Conservation (phyloP, 2,113 vertebrate species). For the Turdus rufiventris region DNA sequence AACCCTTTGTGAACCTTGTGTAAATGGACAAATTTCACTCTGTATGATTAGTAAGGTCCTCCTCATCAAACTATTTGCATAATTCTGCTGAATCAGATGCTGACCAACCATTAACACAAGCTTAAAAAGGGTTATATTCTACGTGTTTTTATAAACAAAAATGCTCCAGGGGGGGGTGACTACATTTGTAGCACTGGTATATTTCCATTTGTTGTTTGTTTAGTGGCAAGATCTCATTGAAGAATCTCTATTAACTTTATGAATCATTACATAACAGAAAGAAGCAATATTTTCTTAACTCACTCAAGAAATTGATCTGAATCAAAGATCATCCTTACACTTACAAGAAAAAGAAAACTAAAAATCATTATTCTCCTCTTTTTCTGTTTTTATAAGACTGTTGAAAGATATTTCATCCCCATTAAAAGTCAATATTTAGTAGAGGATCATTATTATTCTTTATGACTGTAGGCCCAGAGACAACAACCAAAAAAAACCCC, state of each 20-base stretch:
- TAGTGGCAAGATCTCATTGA: neutral
- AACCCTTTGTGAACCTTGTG: neutral
- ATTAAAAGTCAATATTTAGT: neutral
- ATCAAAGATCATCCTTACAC: neutral
- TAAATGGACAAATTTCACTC: neutral
- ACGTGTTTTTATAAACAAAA: neutral
- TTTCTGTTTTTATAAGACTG: neutral
- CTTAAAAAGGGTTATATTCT: neutral
- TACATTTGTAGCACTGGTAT: neutral
- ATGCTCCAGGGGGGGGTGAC: neutral
- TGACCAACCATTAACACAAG: neutral
- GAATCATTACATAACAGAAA: neutral
- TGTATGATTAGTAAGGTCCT: neutral
- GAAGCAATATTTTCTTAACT: neutral
- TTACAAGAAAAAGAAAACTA: neutral
- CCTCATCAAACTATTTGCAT: neutral
- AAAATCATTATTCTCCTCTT: neutral
- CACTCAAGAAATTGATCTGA: neutral
- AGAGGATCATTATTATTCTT: neutral
- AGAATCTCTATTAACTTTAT: neutral
- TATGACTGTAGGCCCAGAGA: neutral
- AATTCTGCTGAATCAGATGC: neutral
- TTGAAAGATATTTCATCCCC: neutral
- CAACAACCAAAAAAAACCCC: neutral
- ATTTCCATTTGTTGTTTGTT: neutral